These are phyloP conservation scores for Eupithecia dodoneata DNA, from an alignment of 2,888 invertebrate species.

Conservation along the genomic window DNA sequence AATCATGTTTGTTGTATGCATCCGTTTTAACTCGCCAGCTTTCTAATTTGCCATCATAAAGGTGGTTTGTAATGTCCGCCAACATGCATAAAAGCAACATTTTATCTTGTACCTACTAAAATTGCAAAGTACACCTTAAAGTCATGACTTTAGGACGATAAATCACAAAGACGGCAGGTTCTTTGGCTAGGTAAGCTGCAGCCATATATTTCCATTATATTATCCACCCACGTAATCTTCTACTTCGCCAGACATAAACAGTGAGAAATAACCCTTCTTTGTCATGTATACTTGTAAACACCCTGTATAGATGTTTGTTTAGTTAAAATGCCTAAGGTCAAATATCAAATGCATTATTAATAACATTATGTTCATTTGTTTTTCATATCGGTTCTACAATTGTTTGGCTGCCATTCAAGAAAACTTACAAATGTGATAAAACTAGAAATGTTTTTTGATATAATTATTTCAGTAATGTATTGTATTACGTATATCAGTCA, in stretches of 20 bases:
- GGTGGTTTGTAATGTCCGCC: neutral
- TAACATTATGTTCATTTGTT: neutral
- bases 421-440: neutral
- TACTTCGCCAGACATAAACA: neutral
- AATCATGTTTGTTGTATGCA: neutral
- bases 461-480: neutral
- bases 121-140: slow-evolving; percentile 1
- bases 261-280: neutral
- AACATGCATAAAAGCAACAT: neutral
- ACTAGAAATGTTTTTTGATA: neutral
- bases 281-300: neutral
- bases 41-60: neutral
- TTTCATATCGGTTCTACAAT: neutral
- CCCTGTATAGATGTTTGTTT: neutral
- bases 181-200: slow-evolving; percentile 1
- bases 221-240: neutral
- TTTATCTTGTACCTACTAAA: neutral
- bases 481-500: too few relatives aligned
- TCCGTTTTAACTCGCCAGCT: neutral
- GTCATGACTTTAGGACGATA: neutral
- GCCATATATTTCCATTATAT: neutral
- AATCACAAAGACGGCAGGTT: neutral
- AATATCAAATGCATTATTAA: neutral
- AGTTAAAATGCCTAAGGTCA: neutral
- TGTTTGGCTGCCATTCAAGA: too few relatives aligned